A percentile compares a stretch with the other conserved stretches of the same genome.
These are phyloP conservation scores for Diploscapter pachys DNA, from an alignment of 1,140 invertebrate genomes.

Conservation along the genomic window DNA sequence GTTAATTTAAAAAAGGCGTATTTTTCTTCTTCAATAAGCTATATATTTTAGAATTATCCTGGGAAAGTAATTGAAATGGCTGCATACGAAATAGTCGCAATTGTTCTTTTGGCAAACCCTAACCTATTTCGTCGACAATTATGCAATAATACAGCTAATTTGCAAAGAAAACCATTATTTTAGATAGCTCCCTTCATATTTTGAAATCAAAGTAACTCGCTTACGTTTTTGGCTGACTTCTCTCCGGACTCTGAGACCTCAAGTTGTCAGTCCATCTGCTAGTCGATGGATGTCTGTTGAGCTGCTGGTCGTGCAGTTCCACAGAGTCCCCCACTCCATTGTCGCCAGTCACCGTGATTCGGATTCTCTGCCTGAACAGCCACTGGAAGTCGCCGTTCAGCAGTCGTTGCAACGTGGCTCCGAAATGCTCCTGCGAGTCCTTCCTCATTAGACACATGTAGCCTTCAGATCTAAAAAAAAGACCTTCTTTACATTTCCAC, in stretches of 20 bases:
- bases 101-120: no score
- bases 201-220: background rate
- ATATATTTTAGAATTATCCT: no score
- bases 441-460: constrained; percentile 80
- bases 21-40: no score
- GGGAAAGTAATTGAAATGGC: no score
- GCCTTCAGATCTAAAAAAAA: constrained; percentile 74
- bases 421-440: constrained; percentile 68
- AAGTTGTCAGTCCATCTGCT: constrained; percentile 23
- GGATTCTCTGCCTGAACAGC: constrained; percentile 79
- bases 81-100: no score
- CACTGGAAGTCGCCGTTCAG: constrained; percentile 71
- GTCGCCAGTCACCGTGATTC: constrained; percentile 74
- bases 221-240: background rate
- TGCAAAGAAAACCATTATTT: no score
- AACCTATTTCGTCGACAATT: no score
- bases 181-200: no score
- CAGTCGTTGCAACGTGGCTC: constrained; percentile 69
- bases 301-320: constrained; percentile 70
- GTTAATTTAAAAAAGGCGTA: no score
- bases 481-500: background rate
- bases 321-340: constrained; percentile 66
- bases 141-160: no score
- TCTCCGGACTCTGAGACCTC: constrained; percentile 4
- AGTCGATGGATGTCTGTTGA: constrained; percentile 30